phyloP scores from a whole-genome alignment of 2,113 vertebrate species.

The Cyanoramphus novaezelandiae region DNA sequence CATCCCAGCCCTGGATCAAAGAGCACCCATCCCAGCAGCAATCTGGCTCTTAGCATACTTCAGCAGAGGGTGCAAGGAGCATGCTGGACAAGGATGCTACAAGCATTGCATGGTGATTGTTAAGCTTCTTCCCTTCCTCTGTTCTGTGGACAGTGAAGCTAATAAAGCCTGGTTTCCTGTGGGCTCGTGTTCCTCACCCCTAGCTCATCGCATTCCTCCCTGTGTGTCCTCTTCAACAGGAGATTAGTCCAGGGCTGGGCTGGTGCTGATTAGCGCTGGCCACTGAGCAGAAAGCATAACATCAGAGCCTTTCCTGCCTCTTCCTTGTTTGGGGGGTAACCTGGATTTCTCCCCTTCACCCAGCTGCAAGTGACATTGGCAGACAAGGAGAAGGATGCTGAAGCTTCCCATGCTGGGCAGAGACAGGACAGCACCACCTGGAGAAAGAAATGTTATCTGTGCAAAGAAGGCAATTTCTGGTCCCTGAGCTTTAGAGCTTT shows the following conservation, averaged over 20 bases:
- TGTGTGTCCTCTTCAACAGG: neutral
- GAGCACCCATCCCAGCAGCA: neutral
- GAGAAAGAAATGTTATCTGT: neutral
- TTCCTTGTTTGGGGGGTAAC: neutral
- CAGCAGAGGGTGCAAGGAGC: neutral
- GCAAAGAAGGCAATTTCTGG: neutral
- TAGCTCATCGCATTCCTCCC: neutral
- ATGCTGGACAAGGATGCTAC: neutral
- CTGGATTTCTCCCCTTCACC: neutral
- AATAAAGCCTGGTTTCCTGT: neutral
- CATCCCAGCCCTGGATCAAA: neutral
- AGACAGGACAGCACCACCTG: neutral
- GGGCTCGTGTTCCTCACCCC: neutral
- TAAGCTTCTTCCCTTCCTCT: neutral
- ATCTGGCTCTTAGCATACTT: neutral
- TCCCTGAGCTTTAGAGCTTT: neutral
- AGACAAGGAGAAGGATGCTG: neutral
- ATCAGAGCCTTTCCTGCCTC: neutral
- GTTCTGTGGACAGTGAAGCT: neutral
- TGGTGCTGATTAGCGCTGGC: neutral
- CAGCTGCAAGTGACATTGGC: neutral
- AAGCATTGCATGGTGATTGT: rapidly evolving
- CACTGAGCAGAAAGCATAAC: neutral
- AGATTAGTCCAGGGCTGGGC: neutral
- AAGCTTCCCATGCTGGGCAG: neutral